Percentiles rank a stretch among this genome's conserved stretches.
Evolutionary conservation across 2,113 vertebrate genomes (phyloP).

Genomic region (Sylvia atricapilla): DNA sequence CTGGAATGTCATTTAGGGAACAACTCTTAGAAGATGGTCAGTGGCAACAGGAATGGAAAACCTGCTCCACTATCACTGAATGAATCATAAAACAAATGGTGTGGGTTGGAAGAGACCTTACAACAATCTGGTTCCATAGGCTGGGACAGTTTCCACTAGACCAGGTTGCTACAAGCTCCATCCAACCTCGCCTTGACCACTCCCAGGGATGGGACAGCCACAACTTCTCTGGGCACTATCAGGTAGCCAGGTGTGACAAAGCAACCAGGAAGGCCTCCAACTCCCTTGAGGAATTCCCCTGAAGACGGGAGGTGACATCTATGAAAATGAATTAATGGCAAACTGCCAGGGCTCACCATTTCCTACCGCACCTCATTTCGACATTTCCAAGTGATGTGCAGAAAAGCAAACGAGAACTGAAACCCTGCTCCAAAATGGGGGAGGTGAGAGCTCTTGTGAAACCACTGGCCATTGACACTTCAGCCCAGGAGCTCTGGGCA

Average conservation of each 20-base stretch:
- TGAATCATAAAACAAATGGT: background rate
- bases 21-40: background rate
- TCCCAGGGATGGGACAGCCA: background rate
- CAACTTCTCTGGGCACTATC: background rate
- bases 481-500: background rate
- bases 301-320: background rate
- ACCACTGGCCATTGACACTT: accelerated
- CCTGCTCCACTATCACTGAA: background rate
- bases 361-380: background rate
- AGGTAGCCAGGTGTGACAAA: background rate
- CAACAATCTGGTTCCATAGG: background rate
- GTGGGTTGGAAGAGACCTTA: background rate
- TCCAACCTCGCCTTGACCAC: background rate
- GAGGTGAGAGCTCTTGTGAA: background rate
- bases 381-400: background rate
- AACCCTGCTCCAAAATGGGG: background rate
- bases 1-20: background rate
- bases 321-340: background rate
- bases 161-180: accelerated
- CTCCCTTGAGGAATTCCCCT: background rate
- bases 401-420: constrained; percentile 8
- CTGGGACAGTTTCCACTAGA: background rate
- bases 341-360: background rate
- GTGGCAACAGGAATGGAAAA: background rate
- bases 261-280: background rate